These are phyloP conservation scores for Zootoca vivipara DNA, from an alignment of 2,113 vertebrate species.

Conservation along the genomic window DNA sequence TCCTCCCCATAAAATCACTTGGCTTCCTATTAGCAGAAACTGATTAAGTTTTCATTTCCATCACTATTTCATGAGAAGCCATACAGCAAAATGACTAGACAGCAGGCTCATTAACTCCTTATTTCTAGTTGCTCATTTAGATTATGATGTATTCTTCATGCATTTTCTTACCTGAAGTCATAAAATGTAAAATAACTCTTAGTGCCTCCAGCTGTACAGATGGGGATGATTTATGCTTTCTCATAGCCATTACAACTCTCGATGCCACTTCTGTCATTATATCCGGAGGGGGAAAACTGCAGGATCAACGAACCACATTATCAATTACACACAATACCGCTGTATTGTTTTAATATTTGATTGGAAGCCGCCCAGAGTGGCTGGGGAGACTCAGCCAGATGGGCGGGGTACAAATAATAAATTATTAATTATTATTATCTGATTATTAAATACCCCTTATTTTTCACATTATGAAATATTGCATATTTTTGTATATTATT, in stretches of 20 bases:
- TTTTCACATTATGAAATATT: neutral
- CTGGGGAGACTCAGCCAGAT: no score
- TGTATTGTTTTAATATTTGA: no score
- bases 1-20: neutral
- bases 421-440: no score
- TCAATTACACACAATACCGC: slow-evolving; percentile 18
- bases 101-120: neutral
- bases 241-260: slow-evolving; percentile 85
- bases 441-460: neutral
- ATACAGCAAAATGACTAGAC: neutral
- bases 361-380: no score
- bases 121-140: neutral
- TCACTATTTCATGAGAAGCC: neutral
- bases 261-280: slow-evolving; percentile 81
- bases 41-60: neutral
- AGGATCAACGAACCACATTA: slow-evolving; percentile 26
- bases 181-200: slow-evolving; percentile 84
- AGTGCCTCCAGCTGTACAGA: slow-evolving; percentile 90
- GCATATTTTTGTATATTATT: neutral
- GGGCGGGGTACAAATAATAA: no score
- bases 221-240: slow-evolving; percentile 79
- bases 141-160: neutral
- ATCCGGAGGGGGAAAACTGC: slow-evolving; percentile 85
- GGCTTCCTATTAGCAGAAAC: neutral
- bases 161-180: slow-evolving; percentile 79